phyloP scores from a whole-genome alignment of 2,888 invertebrate species.

The Molorchus minor region DNA sequence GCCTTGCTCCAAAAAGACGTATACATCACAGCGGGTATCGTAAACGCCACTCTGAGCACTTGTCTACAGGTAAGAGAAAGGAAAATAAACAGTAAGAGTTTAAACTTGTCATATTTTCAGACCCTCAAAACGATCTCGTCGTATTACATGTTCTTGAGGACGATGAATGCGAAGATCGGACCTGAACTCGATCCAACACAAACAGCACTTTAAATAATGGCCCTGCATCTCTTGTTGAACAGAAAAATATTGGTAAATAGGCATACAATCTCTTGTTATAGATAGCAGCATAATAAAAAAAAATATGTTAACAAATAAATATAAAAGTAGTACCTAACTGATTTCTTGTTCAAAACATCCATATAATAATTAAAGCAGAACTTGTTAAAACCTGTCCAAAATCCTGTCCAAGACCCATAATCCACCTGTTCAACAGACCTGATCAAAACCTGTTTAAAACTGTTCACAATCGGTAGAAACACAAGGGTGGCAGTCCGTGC shows the following conservation, averaged over 20 bases:
- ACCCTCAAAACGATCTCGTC: conserved; percentile 6
- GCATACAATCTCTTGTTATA: too few species aligned
- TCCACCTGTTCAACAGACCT: too few species aligned
- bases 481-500: too few species aligned
- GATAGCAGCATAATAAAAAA: neutral
- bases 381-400: too few species aligned
- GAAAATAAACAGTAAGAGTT: neutral
- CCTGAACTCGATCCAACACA: neutral
- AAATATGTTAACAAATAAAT: neutral
- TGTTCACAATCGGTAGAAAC: too few species aligned
- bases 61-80: neutral
- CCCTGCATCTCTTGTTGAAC: too few species aligned
- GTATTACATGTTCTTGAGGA: conserved; percentile 18
- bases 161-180: neutral
- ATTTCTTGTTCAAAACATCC: neutral
- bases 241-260: too few species aligned
- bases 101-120: conserved; percentile 3
- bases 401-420: too few species aligned
- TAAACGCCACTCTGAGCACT: neutral
- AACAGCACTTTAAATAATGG: neutral
- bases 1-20: neutral
- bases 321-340: neutral
- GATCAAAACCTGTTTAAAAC: too few species aligned
- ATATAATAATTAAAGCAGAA: too few species aligned
- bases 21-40: conserved; percentile 1